Base-by-base conservation (phyloP, 1,140 invertebrate species). In the Dreissena polymorpha region DNA sequence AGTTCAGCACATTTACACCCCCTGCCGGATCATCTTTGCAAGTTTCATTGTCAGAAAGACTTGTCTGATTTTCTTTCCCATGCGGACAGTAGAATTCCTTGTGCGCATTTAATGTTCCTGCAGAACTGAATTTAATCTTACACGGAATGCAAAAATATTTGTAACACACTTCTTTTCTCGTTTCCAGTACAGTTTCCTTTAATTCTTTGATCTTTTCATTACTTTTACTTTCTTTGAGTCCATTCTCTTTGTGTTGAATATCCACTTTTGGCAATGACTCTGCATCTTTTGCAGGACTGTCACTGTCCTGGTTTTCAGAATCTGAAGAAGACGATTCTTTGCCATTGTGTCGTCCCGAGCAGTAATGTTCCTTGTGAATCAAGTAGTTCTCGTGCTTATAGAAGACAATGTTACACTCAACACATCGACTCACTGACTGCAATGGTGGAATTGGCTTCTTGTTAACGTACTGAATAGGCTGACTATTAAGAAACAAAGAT, bases 321-420 rank as follows among this genome's bases (percentile, higher is more conserved):
- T 79, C 80, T 69, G 81, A 55, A 18, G 84, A 82, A 64, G 84
- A 64, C 63, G 83, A 74, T 57, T 78, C 78, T 74, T 85, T 86
- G 57, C 72, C 78, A 71, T 69, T 65, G 68, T 93, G 64, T 57
- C 87, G 85, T 0, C 96, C 96, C 13, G 97, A 97, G 92, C 98
- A 99, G 90, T 99, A 99, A 88, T 98, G 96, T 87, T 97, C 96
- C 91, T 98, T 99, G 91, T 99, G 98, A 0, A 97, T 96, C 21
- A 98, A 93, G 88, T 97, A 99, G 90, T 98, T 99, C 91, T 99
- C 98, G 88, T 97, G 96, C 86, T 97, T 97, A 93, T 97, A 99
- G 89, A 99, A 99, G 0, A 98, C 97, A 76, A 99, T 99, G 90
- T 98, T 98, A 93, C 98, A 99, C 88, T 99, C 97, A 88, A 97